These are phyloP conservation scores for Phocoena phocoena DNA, from an alignment of 2,113 vertebrate species.

Conservation along the genomic window DNA sequence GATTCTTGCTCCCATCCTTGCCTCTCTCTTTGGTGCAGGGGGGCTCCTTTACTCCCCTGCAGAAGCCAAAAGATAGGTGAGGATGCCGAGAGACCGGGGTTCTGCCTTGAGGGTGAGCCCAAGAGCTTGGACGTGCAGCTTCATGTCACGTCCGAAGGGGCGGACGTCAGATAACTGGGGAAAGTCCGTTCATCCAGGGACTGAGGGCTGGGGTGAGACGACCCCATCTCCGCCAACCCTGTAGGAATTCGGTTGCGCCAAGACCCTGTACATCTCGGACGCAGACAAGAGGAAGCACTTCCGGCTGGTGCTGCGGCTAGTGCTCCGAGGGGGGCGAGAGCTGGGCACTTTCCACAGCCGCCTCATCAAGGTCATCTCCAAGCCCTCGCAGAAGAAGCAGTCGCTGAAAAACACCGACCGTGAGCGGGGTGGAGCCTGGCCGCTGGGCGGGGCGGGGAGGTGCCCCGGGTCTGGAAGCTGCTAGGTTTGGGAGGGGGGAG, in stretches of 20 bases:
- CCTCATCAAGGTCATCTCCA: slow-evolving; percentile 98
- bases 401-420: slow-evolving; percentile 96
- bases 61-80: neutral
- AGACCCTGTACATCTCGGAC: slow-evolving; percentile 95
- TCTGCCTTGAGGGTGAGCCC: neutral
- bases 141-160: neutral
- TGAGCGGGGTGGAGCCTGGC: slow-evolving; percentile 78
- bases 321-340: slow-evolving; percentile 91
- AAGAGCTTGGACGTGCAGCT: neutral
- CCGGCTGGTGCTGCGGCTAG: slow-evolving; percentile 90
- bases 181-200: neutral
- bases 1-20: neutral
- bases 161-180: neutral
- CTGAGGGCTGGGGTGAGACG: neutral
- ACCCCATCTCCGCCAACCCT: neutral
- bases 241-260: slow-evolving; percentile 93
- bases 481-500: neutral
- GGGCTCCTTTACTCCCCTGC: neutral
- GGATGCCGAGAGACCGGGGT: neutral
- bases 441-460: neutral
- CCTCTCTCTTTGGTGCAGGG: neutral
- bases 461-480: rapidly evolving
- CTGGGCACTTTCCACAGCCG: slow-evolving; percentile 94
- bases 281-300: slow-evolving; percentile 97
- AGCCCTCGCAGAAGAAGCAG: slow-evolving; percentile 98